These are phyloP conservation scores for Malurus elegans DNA, from an alignment of 2,113 vertebrate genomes.

Conservation along the genomic window DNA sequence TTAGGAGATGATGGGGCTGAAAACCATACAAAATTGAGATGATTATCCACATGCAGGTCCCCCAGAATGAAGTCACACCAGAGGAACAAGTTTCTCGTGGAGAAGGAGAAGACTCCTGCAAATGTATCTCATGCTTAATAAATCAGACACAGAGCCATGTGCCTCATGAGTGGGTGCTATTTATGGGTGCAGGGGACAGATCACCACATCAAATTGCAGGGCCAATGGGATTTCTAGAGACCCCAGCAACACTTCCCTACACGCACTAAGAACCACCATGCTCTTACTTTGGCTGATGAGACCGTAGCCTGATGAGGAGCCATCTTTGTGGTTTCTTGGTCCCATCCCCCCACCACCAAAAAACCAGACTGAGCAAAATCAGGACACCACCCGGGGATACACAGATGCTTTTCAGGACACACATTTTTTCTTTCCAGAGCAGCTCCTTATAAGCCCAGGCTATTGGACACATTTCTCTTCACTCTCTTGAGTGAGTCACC, in stretches of 20 bases:
- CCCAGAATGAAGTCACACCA: not conserved
- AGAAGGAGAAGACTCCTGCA: not conserved
- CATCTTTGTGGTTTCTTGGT: no score
- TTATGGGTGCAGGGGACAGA: not conserved
- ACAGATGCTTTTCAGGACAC: not conserved
- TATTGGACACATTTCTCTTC: not conserved
- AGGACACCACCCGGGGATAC: not conserved
- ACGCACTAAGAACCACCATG: not conserved
- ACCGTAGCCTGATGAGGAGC: not conserved
- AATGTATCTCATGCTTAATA: not conserved
- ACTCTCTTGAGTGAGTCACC: not conserved
- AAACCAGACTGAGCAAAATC: no score
- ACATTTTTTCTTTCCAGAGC: not conserved
- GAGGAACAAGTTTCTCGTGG: not conserved
- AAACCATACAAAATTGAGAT: fast-evolving
- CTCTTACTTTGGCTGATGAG: not conserved
- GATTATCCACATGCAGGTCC: not conserved
- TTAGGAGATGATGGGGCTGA: not conserved
- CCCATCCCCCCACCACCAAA: no score
- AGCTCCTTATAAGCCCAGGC: not conserved
- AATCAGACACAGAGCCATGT: not conserved
- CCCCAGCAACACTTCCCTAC: not conserved
- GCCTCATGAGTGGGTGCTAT: not conserved
- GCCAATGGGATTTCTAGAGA: not conserved
- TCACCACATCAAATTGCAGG: not conserved